These are phyloP conservation scores for Argyra leucocephala DNA, from an alignment of 2,888 invertebrate genomes.

Conservation along the genomic window DNA sequence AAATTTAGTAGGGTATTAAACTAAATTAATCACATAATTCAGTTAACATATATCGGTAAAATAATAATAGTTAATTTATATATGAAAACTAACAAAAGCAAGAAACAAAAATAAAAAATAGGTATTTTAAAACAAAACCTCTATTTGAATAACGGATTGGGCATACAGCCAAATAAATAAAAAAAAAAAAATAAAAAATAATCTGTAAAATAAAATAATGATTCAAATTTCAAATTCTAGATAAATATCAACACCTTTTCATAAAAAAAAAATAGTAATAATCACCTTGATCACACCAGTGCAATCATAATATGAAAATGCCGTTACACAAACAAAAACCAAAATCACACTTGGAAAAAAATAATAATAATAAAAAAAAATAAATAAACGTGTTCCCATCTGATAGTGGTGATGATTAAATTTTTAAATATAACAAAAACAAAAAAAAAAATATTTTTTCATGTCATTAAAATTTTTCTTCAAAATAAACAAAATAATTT, in stretches of 20 bases:
- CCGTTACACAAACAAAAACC: background rate
- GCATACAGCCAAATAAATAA: background rate
- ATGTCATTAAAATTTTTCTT: background rate
- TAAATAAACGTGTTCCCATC: background rate
- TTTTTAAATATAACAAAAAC: background rate
- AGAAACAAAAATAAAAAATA: background rate
- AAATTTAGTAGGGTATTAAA: background rate
- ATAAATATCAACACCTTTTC: background rate
- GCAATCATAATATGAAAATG: background rate
- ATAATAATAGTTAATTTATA: background rate
- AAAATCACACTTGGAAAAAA: background rate
- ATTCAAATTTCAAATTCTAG: background rate
- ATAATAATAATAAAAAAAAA: background rate
- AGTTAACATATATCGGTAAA: background rate
- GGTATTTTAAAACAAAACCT: background rate
- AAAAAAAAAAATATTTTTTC: background rate
- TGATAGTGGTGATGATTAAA: background rate
- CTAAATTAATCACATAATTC: conserved; percentile 3
- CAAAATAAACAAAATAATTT: background rate
- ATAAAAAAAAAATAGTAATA: background rate
- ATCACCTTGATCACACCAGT: background rate
- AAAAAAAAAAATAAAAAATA: background rate
- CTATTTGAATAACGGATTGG: too few relatives aligned
- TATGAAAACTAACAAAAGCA: background rate
- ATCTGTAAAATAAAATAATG: background rate